phyloP scores from a whole-genome alignment of 2,888 invertebrate genomes.

The Melanotus villosus region DNA sequence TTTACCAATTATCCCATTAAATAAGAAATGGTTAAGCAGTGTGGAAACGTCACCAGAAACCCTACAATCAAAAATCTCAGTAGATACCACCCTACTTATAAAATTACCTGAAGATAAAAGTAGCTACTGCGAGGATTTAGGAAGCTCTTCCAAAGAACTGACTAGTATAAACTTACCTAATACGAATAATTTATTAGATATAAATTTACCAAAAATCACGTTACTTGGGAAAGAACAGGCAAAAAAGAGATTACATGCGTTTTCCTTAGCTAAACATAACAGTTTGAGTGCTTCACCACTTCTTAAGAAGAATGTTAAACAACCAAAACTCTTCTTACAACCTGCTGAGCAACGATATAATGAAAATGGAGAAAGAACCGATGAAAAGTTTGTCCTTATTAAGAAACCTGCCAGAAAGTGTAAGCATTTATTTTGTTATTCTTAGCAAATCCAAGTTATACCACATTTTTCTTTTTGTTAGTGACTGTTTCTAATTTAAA shows the following conservation, averaged over 20 bases:
- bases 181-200: conserved; percentile 45
- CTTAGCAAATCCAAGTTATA: too few species aligned
- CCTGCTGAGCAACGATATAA: conserved; percentile 39
- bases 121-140: not conserved
- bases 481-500: too few species aligned
- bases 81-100: not conserved
- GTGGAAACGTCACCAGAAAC: not conserved
- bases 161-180: conserved; percentile 28
- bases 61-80: conserved; percentile 1
- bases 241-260: conserved; percentile 64
- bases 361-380: conserved; percentile 50
- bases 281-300: conserved; percentile 37
- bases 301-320: conserved; percentile 41
- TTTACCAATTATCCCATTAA: conserved; percentile 20
- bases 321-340: conserved; percentile 37
- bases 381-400: conserved; percentile 38
- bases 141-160: not conserved
- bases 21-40: conserved; percentile 12
- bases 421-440: conserved; percentile 35
- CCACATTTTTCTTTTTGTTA: too few species aligned
- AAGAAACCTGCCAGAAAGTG: conserved; percentile 53
- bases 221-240: conserved; percentile 58
- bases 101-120: not conserved
- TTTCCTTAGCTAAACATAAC: conserved; percentile 54
- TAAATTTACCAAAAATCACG: conserved; percentile 49